These are phyloP conservation scores for Propithecus coquereli DNA, from an alignment of 2,113 vertebrate species.

Conservation along the genomic window DNA sequence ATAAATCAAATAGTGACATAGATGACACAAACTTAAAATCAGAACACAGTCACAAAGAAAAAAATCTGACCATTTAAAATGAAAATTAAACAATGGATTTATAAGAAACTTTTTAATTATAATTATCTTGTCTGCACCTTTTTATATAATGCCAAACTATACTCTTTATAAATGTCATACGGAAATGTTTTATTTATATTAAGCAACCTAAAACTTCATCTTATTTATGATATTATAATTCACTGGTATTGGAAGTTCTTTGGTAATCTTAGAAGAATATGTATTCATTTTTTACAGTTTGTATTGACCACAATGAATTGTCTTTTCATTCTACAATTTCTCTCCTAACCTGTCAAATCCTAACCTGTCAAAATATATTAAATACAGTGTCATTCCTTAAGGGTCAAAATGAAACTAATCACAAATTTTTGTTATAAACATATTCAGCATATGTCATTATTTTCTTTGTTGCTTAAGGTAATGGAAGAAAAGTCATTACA, in stretches of 20 bases:
- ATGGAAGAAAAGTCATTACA: neutral
- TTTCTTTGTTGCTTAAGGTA: neutral
- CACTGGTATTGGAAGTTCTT: neutral
- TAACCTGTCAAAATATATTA: neutral
- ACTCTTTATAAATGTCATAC: neutral
- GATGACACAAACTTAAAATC: neutral
- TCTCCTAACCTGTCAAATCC: neutral
- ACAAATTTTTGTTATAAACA: neutral
- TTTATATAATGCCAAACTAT: neutral
- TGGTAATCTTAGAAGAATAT: neutral
- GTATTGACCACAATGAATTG: neutral
- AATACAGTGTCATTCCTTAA: neutral
- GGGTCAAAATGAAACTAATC: neutral
- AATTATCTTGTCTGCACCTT: accelerated
- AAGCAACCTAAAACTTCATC: neutral
- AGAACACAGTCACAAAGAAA: neutral
- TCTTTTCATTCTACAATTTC: neutral
- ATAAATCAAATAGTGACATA: neutral
- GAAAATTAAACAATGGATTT: neutral
- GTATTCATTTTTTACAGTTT: neutral
- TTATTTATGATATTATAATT: neutral
- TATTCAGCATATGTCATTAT: neutral
- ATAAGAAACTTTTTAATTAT: neutral
- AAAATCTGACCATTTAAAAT: neutral
- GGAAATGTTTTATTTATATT: neutral